These are phyloP conservation scores for Halichoeres trimaculatus DNA, from an alignment of 2,113 vertebrate species.

Conservation along the genomic window DNA sequence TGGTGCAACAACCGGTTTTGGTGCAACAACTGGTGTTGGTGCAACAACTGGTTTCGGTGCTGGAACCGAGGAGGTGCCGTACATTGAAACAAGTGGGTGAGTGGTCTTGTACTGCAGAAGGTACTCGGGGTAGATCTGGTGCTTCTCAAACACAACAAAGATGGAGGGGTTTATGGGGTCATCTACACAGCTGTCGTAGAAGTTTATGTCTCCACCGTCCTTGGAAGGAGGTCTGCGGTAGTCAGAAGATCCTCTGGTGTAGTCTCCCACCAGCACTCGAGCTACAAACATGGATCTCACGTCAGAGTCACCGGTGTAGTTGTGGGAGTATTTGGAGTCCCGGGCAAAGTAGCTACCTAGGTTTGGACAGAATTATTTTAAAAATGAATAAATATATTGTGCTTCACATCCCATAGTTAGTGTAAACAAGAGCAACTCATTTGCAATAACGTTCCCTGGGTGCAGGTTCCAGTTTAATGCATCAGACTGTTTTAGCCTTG, in stretches of 20 bases:
- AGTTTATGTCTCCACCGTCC: conserved; percentile 67
- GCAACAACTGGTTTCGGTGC: not conserved
- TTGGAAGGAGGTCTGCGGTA: conserved; percentile 87
- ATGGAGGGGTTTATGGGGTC: conserved; percentile 83
- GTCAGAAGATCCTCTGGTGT: conserved; percentile 75
- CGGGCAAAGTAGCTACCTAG: conserved; percentile 95
- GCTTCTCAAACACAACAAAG: conserved; percentile 93
- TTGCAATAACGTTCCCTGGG: too few species aligned
- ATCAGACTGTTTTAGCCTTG: too few species aligned
- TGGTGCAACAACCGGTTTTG: not conserved
- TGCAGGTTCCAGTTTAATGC: too few species aligned
- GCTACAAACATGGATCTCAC: conserved; percentile 86
- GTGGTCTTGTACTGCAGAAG: conserved; percentile 85
- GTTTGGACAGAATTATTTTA: conserved; percentile 26
- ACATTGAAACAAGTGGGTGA: rapidly evolving
- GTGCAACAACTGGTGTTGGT: not conserved
- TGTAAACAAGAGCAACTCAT: too few species aligned
- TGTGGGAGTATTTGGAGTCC: conserved; percentile 88
- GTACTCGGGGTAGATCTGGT: conserved; percentile 94
- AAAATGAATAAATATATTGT: not conserved
- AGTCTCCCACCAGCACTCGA: conserved; percentile 90
- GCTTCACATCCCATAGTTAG: too few species aligned
- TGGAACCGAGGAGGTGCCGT: not conserved
- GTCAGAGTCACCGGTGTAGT: conserved; percentile 65
- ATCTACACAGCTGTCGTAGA: conserved; percentile 94